These are phyloP conservation scores for Drosophila dunni DNA, from an alignment of 1,140 invertebrate species.

Conservation along the genomic window DNA sequence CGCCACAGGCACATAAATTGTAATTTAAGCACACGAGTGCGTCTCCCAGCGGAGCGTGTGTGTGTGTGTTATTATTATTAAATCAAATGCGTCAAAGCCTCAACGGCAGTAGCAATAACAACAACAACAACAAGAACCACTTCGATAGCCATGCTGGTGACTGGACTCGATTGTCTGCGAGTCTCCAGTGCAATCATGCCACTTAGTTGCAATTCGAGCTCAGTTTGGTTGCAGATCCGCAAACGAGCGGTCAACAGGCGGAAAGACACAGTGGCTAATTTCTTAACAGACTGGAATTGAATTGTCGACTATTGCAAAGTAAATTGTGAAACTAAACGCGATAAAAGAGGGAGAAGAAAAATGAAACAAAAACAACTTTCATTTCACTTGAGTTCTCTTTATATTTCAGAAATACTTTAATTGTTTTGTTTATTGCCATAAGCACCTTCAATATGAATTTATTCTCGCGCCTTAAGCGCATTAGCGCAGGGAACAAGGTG, in stretches of 20 bases:
- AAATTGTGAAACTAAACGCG: not conserved
- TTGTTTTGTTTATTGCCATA: not conserved
- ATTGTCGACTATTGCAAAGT: not conserved
- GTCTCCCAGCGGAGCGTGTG: not conserved
- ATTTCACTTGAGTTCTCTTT: not conserved
- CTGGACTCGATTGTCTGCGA: conserved; percentile 15
- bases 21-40: conserved; percentile 62
- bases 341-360: not conserved
- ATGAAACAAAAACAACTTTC: not conserved
- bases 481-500: conserved; percentile 53
- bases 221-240: conserved; percentile 52
- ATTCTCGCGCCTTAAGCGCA: conserved; percentile 58
- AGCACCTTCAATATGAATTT: conserved; percentile 46
- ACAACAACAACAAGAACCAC: conserved; percentile 16
- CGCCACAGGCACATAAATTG: conserved; percentile 66
- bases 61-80: conserved; percentile 64
- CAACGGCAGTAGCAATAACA: conserved; percentile 10
- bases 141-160: conserved; percentile 23
- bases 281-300: conserved; percentile 8
- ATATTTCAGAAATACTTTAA: not conserved
- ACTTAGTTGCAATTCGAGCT: conserved; percentile 42
- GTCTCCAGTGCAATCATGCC: conserved; percentile 29
- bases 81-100: conserved; percentile 53
- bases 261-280: not conserved
- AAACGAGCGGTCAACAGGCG: conserved; percentile 31